These are phyloP conservation scores for Cyrtorhinus lividipennis DNA, from an alignment of 1,140 invertebrate species.

Conservation along the genomic window DNA sequence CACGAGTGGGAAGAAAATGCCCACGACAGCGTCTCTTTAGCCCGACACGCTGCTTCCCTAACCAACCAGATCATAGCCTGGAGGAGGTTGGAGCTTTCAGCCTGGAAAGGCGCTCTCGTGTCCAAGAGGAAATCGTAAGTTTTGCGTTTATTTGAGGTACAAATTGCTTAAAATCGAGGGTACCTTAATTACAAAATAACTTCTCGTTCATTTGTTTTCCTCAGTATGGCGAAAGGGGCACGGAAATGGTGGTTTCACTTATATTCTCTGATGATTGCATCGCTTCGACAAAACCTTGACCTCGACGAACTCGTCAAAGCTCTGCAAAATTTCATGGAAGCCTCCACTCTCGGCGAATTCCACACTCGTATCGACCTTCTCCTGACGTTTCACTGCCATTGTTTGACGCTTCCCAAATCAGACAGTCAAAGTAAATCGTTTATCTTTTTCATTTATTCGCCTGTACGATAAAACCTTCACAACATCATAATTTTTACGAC, in stretches of 20 bases:
- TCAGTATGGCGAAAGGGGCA: conserved; percentile 42
- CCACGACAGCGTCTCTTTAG: conserved; percentile 68
- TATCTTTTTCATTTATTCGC: too few relatives aligned
- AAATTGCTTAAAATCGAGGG: too few relatives aligned
- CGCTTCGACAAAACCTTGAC: conserved; percentile 27
- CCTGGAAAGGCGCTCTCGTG: conserved; percentile 65
- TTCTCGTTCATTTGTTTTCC: too few relatives aligned
- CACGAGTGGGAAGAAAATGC: conserved; percentile 88
- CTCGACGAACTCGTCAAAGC: conserved; percentile 35
- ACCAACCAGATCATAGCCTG: conserved; percentile 74
- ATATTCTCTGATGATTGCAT: conserved; percentile 51
- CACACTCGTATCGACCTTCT: conserved; percentile 61
- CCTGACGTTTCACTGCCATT: conserved; percentile 59
- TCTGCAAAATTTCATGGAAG: conserved; percentile 71
- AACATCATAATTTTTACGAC: too few relatives aligned
- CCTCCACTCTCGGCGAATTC: conserved; percentile 70
- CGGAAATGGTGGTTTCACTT: conserved; percentile 85
- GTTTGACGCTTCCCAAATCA: conserved; percentile 36
- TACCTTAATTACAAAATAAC: too few relatives aligned
- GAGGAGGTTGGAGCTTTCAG: conserved; percentile 77
- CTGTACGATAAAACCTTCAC: too few relatives aligned
- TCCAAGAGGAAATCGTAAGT: neutral
- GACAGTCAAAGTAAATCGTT: conserved; percentile 32
- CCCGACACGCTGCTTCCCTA: conserved; percentile 48
- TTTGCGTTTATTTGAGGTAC: too few relatives aligned